These are phyloP conservation scores for Podarcis raffonei DNA, from an alignment of 2,113 vertebrate genomes.

Conservation along the genomic window DNA sequence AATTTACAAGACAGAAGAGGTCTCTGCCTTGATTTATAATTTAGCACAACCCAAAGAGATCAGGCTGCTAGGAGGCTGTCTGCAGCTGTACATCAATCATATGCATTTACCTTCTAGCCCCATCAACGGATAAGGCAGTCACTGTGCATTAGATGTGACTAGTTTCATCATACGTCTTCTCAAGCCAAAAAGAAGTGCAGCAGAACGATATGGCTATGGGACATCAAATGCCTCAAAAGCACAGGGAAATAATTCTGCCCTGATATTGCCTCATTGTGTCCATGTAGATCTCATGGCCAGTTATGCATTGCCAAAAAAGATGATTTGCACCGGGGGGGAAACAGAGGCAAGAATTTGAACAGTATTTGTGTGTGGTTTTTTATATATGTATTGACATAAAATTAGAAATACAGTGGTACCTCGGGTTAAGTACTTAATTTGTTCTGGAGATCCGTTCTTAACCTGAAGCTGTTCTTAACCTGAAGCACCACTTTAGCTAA, in stretches of 20 bases:
- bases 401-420: no score
- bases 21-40: background rate
- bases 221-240: background rate
- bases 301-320: no score
- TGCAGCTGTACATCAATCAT: background rate
- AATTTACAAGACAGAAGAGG: background rate
- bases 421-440: no score
- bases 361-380: no score
- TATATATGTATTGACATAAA: no score
- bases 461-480: no score
- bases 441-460: no score
- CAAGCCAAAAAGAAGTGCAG: background rate
- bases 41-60: constrained; percentile 1
- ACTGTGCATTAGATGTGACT: background rate
- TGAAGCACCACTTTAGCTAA: no score
- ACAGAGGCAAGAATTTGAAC: no score
- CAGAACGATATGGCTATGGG: background rate
- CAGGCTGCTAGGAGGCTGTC: background rate
- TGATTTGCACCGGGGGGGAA: no score
- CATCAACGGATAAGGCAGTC: background rate
- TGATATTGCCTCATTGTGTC: background rate
- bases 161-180: background rate
- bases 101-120: background rate
- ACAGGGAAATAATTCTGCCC: background rate
- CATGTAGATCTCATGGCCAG: background rate